phyloP scores from a whole-genome alignment of 2,888 invertebrate species.

The Theristus sp. region DNA sequence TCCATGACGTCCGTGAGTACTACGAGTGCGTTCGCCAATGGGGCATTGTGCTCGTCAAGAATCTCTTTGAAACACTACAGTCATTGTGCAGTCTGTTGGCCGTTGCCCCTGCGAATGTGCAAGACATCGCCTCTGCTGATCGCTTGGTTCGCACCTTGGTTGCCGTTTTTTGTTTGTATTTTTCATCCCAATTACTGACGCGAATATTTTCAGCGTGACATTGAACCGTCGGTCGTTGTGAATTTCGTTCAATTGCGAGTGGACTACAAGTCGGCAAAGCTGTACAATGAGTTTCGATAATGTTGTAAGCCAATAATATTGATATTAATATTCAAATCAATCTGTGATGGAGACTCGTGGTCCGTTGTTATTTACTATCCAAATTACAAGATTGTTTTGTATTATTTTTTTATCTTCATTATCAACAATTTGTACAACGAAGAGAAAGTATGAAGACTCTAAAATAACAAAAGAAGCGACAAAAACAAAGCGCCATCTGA shows the following conservation, averaged over 20 bases:
- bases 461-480: no score
- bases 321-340: no score
- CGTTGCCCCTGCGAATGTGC: constrained; percentile 84
- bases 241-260: constrained; percentile 82
- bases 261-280: constrained; percentile 74
- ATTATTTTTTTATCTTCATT: no score
- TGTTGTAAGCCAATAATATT: no score
- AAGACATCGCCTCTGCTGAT: constrained; percentile 81
- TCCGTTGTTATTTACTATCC: no score
- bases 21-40: constrained; percentile 14
- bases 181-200: not conserved
- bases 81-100: constrained; percentile 82
- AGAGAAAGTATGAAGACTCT: no score
- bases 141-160: constrained; percentile 34
- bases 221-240: constrained; percentile 69
- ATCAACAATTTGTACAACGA: no score
- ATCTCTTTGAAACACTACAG: constrained; percentile 83
- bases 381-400: no score
- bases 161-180: not conserved
- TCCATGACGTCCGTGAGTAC: constrained; percentile 95
- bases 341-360: no score
- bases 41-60: constrained; percentile 46
- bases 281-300: constrained; percentile 7
- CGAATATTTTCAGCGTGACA: constrained; percentile 49
- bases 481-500: no score